Base-by-base conservation (phyloP, 2,797 vertebrate genomes). In the Prionace glauca region DNA sequence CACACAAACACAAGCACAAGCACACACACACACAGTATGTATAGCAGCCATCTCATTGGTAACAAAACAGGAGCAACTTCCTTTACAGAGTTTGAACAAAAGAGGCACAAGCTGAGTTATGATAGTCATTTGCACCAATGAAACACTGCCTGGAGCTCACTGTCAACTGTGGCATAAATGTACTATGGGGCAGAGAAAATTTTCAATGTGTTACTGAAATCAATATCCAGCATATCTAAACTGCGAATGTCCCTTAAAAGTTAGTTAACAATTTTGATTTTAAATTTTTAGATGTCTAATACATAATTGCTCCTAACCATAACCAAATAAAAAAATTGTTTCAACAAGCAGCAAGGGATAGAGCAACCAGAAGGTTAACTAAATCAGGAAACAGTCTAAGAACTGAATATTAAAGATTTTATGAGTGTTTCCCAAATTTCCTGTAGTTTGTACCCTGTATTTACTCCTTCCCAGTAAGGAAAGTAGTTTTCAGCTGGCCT, bases 281-380 rank as follows among this genome's bases (percentile, higher is more conserved):
- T 91, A 22, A 69, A 92, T 8, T 67, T 92, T 92, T 10, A 24
- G 3, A n/a, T 69, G 22, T 41, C 36, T 92, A 62, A 62, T 41
- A 69, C 22, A 67, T 50, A 45, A 24, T 84, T 84, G 20, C 41
- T 22, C 36, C 81, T 36, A 24, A 45, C 41, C 36, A 84, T 41
- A 84, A 36, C 79, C 79, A 45, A 45, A 8, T 45, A 84, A 84
- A 84, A 84, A 45, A 41, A n/a, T 84, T 18, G 45, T 84, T 45
- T 84, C 9, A 84, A 45, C 45, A 92, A 69, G 20, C 90, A 92
- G 67, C 60, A 91, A 36, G 22, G 65, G n/a, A 69, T 69, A 69
- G 62, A 67, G 90, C 62, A 92, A n/a, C 32, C 90, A 92, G 69
- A 91, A 92, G n/a, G 10, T 69, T 84, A 91, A n/a, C 62, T 67